Conservation (phyloP, 2,113 vertebrate species). For the Syngnathoides biaculeatus region DNA sequence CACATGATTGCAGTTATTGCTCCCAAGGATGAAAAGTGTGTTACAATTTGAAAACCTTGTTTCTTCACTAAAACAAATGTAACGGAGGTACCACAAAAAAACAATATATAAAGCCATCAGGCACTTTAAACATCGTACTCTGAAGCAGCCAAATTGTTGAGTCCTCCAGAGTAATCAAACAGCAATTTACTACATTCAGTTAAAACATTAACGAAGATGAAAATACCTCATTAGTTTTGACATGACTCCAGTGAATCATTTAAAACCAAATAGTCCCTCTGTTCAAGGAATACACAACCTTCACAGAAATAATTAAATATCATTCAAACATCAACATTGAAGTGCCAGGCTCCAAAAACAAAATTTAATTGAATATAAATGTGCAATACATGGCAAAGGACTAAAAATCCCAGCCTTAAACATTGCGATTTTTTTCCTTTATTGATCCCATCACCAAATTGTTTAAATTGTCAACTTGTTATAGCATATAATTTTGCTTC, state of each 20-base stretch:
- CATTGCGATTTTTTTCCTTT: too few species aligned
- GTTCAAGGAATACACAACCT: constrained; percentile 45
- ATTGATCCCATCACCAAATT: constrained; percentile 37
- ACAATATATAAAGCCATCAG: background rate
- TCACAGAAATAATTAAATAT: constrained; percentile 62
- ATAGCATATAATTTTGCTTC: background rate
- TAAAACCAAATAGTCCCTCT: constrained; percentile 35
- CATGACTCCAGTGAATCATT: constrained; percentile 33
- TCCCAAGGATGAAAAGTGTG: too few species aligned
- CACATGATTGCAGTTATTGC: too few species aligned
- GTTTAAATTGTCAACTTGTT: background rate
- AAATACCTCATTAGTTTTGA: constrained; percentile 32
- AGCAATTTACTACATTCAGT: constrained; percentile 6
- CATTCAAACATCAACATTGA: constrained; percentile 62
- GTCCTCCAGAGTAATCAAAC: constrained; percentile 4
- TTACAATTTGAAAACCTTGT: too few species aligned
- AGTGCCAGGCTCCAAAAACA: constrained; percentile 36
- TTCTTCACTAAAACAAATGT: background rate
- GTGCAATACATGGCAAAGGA: constrained; percentile 54
- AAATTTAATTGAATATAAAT: constrained; percentile 61
- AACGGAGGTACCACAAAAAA: background rate
- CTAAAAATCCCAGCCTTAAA: constrained; percentile 52
- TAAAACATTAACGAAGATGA: constrained; percentile 25
- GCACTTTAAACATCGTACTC: background rate
- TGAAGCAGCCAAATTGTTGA: background rate